Conservation (phyloP, 2,113 vertebrate species). For the Meleagris gallopavo region DNA sequence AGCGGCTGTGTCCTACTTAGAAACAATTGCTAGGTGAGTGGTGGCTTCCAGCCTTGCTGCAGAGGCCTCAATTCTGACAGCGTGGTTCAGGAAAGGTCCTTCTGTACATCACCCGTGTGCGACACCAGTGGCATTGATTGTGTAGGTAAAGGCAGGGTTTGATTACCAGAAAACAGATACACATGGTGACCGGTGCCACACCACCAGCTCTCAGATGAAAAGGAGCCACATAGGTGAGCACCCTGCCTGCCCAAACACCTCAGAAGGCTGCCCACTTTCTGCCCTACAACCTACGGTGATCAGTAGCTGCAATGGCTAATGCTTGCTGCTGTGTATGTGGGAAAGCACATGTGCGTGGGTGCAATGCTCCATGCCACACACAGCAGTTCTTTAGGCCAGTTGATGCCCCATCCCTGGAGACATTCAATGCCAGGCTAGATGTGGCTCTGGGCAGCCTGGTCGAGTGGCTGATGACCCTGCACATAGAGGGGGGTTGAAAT, state of each 20-base stretch:
- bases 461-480: too few species aligned
- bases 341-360: background rate
- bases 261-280: background rate
- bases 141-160: slow-evolving; percentile 49
- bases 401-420: too few species aligned
- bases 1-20: slow-evolving; percentile 73
- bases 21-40: slow-evolving; percentile 76
- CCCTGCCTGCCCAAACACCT: background rate
- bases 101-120: slow-evolving; percentile 60
- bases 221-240: background rate
- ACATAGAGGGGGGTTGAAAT: too few species aligned
- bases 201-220: background rate
- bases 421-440: too few species aligned
- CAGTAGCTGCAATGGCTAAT: background rate
- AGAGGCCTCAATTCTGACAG: slow-evolving; percentile 74
- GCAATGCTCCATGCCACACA: rapidly evolving
- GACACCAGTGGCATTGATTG: slow-evolving; percentile 61
- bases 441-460: too few species aligned
- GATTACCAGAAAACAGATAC: background rate
- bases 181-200: background rate
- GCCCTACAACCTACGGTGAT: background rate
- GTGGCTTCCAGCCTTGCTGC: slow-evolving; percentile 70
- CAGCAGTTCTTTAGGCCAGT: background rate
- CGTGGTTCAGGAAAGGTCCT: slow-evolving; percentile 70
- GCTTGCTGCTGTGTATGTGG: background rate